phyloP scores from a whole-genome alignment of 2,888 invertebrate species.

The Sinelater perroti region DNA sequence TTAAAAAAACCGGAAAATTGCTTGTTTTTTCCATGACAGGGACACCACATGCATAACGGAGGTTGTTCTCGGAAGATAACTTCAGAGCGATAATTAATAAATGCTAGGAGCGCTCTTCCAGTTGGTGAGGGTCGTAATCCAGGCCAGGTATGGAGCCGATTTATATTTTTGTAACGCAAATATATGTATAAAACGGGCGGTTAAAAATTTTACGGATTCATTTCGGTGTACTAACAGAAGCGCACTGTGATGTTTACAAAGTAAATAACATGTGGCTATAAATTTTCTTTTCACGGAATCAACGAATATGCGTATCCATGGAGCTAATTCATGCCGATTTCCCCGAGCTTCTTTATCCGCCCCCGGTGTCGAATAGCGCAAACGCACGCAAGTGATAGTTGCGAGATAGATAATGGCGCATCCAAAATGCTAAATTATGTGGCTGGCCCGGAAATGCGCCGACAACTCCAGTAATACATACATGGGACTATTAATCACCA shows the following conservation, averaged over 20 bases:
- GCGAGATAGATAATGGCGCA: conserved; percentile 29
- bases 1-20: too few species aligned
- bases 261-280: conserved; percentile 36
- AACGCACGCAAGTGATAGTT: conserved; percentile 16
- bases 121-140: too few species aligned
- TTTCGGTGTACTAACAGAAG: conserved; percentile 32
- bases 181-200: conserved; percentile 19
- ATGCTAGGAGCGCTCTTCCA: too few species aligned
- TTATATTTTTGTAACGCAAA: conserved; percentile 23
- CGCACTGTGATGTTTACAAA: conserved; percentile 31
- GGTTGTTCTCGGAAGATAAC: too few species aligned
- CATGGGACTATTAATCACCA: conserved; percentile 29
- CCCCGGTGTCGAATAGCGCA: conserved; percentile 21
- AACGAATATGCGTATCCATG: conserved; percentile 26
- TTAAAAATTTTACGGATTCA: conserved; percentile 32
- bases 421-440: conserved; percentile 33
- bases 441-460: conserved; percentile 28
- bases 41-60: too few species aligned
- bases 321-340: conserved; percentile 30
- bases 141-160: conserved; percentile 5
- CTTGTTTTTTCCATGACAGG: too few species aligned
- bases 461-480: conserved; percentile 32
- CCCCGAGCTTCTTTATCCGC: conserved; percentile 20
- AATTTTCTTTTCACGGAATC: conserved; percentile 32
- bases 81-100: too few species aligned